Evolutionary conservation across 2,797 vertebrate genomes (phyloP), one percentile per base, ranked within the genome.

Genomic region (Bucorvus abyssinicus): DNA sequence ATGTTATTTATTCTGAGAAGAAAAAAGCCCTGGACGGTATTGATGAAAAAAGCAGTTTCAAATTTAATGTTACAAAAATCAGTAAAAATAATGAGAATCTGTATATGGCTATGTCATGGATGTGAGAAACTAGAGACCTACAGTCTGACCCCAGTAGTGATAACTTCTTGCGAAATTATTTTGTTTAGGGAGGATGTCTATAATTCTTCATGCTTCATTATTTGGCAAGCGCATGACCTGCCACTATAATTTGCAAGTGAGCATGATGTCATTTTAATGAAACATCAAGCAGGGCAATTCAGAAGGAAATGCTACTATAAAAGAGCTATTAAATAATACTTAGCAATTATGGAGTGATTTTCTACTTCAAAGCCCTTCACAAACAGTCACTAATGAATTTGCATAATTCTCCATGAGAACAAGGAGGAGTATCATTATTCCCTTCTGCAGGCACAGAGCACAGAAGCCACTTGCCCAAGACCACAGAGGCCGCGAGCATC

Each of bases 211-310:
- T 90, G 74, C 63, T 90, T 82, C 94, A 87, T 93, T 95, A 90
- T 86, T 63, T 82, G 40, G 52, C 82, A 96, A 85, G 32, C 63
- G 84, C 74, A 95, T 67, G 94, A 88, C 85, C 68, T 87, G 64
- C 40, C 49, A 77, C 42, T 64, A 77, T 91, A 89, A 95, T 94
- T 84, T 95, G 93, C 74, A 90, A 97, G 83, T 84, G 80, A 88
- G 52, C 70, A 87, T 90, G 95, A 96, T 96, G 94, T 94, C 87
- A 92, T 96, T 95, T 90, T 95, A 94, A 96, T 96, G 89, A 95
- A 95, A 96, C 70, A 90, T 96, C 93, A 95, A 70, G 73, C 59
- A 93, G 77, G 67, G 85, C 63, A 90, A 95, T 91, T 96, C 85
- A 84, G 87, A 95, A 95, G 63, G 74, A 86, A 96, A 95, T 84